These are phyloP conservation scores for Upupa epops DNA, from an alignment of 2,113 vertebrate species.

Conservation along the genomic window DNA sequence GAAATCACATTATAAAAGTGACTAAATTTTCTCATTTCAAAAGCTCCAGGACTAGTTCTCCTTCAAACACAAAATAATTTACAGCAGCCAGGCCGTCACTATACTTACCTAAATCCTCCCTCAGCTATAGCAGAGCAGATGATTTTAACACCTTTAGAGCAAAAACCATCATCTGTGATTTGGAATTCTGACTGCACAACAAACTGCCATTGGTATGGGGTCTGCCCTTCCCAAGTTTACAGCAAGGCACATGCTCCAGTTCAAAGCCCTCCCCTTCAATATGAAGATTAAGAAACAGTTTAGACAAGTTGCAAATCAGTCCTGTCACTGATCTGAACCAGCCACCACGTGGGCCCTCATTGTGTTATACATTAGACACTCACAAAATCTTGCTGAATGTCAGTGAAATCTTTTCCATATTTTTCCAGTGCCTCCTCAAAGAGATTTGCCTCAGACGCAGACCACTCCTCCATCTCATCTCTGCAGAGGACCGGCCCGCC, in stretches of 20 bases:
- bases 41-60: not conserved
- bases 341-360: accelerated
- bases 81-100: not conserved
- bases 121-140: not conserved
- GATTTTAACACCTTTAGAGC: not conserved
- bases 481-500: slow-evolving; percentile 96
- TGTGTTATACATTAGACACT: slow-evolving; percentile 64
- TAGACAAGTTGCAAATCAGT: not conserved
- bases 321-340: not conserved
- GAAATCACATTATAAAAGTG: not conserved
- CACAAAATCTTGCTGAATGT: slow-evolving; percentile 98
- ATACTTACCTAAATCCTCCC: not conserved
- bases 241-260: not conserved
- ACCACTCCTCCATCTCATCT: slow-evolving; percentile 99
- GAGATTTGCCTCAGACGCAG: slow-evolving; percentile 94
- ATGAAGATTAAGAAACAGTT: not conserved
- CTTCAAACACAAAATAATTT: slow-evolving; percentile 18
- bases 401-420: slow-evolving; percentile 97
- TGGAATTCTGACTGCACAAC: slow-evolving; percentile 1
- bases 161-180: not conserved
- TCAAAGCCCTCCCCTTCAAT: not conserved
- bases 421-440: slow-evolving; percentile 98
- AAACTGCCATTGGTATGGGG: not conserved
- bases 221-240: not conserved
- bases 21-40: not conserved